Evolutionary conservation across 2,113 vertebrate genomes (phyloP), one percentile per base, ranked within the genome.

Genomic region (Paramisgurnus dabryanus): DNA sequence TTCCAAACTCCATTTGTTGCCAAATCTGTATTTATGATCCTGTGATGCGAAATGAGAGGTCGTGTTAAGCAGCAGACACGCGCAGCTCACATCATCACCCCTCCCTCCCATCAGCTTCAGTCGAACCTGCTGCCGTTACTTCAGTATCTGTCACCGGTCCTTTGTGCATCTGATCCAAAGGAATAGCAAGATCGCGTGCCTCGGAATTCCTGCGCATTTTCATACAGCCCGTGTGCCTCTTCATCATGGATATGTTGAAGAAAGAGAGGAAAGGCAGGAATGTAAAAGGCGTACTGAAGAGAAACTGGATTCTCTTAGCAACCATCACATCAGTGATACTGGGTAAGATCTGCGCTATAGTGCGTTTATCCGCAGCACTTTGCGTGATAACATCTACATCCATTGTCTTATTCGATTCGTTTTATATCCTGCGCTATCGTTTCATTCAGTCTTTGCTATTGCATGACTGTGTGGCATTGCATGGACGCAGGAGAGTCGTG

Each of bases 301-400:
- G 87, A 78, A 96, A 98, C 80, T 97, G 95, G 95, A 92, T 98
- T 0, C 95, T 97, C 12, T 90, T 97, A 10, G 91, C 94, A 88
- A 97, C 97, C 9, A 87, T 97, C 78, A 64, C 88, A 0, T 93
- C 97, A 0, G 96, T 98, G 90, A 74, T 97, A 75, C 82, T 96
- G 82, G 97, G 97, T 98, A 93, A 90, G 96, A 55, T 13, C 74
- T 11, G 7, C 18, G 45, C 63, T 34, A 10, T 18, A 58, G 4
- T 80, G 40, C 49, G 22, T 47, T 18, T 5, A 22, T 10, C 5
- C 60, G n/a, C 43, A 50, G 17, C 63, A 64, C 18, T 3, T 15
- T 40, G 49, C 50, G 18, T 57, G 50, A 15, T 3, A 5, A 2
- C 22, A 22, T 22, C 22, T 6, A 11, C 18, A 34, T 58, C 8